Evolutionary conservation across 1,140 invertebrate species (phyloP).

Genomic region (Phenacoccus solenopsis): DNA sequence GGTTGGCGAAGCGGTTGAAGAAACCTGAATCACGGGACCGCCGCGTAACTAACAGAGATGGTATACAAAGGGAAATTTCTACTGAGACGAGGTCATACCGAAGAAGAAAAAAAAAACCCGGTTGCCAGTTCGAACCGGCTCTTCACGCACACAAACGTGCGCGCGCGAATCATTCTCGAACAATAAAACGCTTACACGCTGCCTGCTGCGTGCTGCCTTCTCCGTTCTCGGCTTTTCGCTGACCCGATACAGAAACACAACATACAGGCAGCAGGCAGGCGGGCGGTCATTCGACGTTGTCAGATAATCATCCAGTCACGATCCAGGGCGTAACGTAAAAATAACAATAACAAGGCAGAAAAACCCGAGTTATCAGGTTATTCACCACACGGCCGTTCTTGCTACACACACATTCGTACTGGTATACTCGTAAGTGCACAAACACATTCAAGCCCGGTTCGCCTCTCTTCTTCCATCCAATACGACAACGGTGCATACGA

Average conservation of each 20-base stretch:
- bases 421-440: too few relatives aligned
- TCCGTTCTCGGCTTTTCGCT: too few relatives aligned
- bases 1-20: background rate
- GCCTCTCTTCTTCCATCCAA: too few relatives aligned
- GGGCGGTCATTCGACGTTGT: slow-evolving; percentile 6
- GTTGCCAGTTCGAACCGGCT: background rate
- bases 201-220: background rate
- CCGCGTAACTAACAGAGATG: slow-evolving; percentile 6
- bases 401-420: too few relatives aligned
- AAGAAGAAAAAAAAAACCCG: slow-evolving; percentile 7
- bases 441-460: too few relatives aligned
- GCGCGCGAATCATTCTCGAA: too few relatives aligned
- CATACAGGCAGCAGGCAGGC: too few relatives aligned
- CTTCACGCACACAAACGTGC: background rate
- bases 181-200: too few relatives aligned
- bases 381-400: background rate
- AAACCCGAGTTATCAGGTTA: slow-evolving; percentile 6
- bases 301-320: slow-evolving; percentile 8
- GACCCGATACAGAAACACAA: too few relatives aligned
- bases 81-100: slow-evolving; percentile 9
- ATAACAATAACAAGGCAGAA: slow-evolving; percentile 9
- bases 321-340: slow-evolving; percentile 11
- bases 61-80: slow-evolving; percentile 14
- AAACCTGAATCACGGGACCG: slow-evolving; percentile 10
- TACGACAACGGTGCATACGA: too few relatives aligned